Evolutionary conservation across 2,888 invertebrate species (phyloP).

Genomic region (Chloromyia formosa): DNA sequence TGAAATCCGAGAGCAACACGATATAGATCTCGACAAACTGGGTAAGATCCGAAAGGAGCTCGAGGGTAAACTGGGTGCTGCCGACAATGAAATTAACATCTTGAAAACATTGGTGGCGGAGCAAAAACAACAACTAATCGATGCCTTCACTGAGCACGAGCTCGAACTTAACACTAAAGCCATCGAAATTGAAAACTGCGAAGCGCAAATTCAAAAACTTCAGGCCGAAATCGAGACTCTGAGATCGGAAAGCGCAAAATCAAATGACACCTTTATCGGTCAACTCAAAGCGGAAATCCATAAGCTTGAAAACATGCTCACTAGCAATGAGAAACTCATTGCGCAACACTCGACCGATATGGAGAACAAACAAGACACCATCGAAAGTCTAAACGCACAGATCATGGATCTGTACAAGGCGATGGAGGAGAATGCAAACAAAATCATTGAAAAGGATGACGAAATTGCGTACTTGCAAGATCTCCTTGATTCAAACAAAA

Average conservation of each 20-base stretch:
- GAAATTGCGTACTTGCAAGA: slow-evolving; percentile 66
- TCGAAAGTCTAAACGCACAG: slow-evolving; percentile 69
- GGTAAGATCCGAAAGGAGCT: slow-evolving; percentile 56
- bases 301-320: slow-evolving; percentile 54
- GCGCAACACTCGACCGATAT: slow-evolving; percentile 62
- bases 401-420: slow-evolving; percentile 68
- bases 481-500: slow-evolving; percentile 62
- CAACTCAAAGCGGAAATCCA: slow-evolving; percentile 56
- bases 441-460: slow-evolving; percentile 65
- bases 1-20: slow-evolving; percentile 57
- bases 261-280: slow-evolving; percentile 53
- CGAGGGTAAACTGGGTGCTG: slow-evolving; percentile 56
- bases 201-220: slow-evolving; percentile 61
- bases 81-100: slow-evolving; percentile 60
- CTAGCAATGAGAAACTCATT: slow-evolving; percentile 60
- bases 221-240: slow-evolving; percentile 65
- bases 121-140: slow-evolving; percentile 63
- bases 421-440: slow-evolving; percentile 67
- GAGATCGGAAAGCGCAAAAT: slow-evolving; percentile 63
- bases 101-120: slow-evolving; percentile 60
- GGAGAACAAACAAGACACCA: slow-evolving; percentile 69
- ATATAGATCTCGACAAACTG: slow-evolving; percentile 58
- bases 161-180: slow-evolving; percentile 53
- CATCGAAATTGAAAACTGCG: slow-evolving; percentile 57
- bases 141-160: slow-evolving; percentile 60